Evolutionary conservation across 2,797 vertebrate genomes (phyloP), one percentile per base, ranked within the genome.

Genomic region (Epinephelus coioides): DNA sequence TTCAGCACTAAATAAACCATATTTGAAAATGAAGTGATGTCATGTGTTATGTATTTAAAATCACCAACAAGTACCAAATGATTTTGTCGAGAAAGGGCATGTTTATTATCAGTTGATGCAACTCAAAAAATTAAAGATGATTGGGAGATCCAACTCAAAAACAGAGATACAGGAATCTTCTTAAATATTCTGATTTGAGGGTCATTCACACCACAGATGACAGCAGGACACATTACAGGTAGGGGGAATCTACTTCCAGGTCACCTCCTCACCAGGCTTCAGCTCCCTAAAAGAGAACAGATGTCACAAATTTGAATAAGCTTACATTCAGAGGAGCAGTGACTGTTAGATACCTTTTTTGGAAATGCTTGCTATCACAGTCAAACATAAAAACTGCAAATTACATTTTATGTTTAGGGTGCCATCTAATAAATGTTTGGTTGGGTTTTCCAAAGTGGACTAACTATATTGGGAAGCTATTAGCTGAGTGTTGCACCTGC

Each of bases 181-280:
- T 89, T 90, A 88, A 92, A 91, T 89, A 87, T 77, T 77, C 66
- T 57, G 67, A 83, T 78, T 74, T 79, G 27, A 85, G 63, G 71
- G 51, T 59, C 30, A 78, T 69, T 86, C 80, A 87, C 84, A 82
- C 43, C 40, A 83, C 73, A 88, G 70, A 59, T n/a, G 72, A 70
- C 54, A 66, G 69, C 54, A 64, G 84, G 79, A 90, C 78, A 78
- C 73, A 77, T 76, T 78, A 40, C 50, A 43, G 23, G 63, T 34
- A 44, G 61, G 64, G 49, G 7, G 5, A 4, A 10, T 94, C 96
- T 95, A 99, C 91, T 94, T 98, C 98, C 98, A 98, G 23, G 97
- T 98, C 54, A 90, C 87, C 86, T 97, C 96, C 93, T 98, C 97
- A 51, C 94, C 95, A 57, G 97, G 95, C 85, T 96, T 98, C 92